Conservation (phyloP, 2,113 vertebrate genomes). For the Campylorhamphus procurvoides region DNA sequence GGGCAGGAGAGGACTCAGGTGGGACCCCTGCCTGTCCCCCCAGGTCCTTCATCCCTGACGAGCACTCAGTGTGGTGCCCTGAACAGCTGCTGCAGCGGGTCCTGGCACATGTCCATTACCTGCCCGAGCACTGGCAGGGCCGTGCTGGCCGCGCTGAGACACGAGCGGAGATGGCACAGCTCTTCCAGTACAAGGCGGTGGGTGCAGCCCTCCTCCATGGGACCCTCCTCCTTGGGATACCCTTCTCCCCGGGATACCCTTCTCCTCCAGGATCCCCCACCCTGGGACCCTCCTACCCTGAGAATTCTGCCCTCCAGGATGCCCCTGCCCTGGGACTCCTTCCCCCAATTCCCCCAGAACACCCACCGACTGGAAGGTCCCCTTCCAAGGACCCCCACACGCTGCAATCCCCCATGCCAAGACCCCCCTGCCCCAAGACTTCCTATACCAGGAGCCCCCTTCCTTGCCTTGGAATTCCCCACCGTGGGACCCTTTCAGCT, state of each 20-base stretch:
- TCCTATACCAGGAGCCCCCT: not conserved
- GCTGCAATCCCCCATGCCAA: fast-evolving
- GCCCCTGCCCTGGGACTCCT: not conserved
- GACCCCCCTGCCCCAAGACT: not conserved
- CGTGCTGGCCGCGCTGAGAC: slow-evolving; percentile 91
- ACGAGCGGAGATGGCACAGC: slow-evolving; percentile 93
- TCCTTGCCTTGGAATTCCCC: not conserved
- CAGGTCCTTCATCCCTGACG: slow-evolving; percentile 95
- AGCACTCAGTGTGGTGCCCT: slow-evolving; percentile 94
- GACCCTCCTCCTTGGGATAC: not conserved
- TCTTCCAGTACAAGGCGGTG: slow-evolving; percentile 98
- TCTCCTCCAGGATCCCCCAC: no score
- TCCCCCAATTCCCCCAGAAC: not conserved
- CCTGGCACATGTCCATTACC: slow-evolving; percentile 95
- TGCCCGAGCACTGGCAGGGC: slow-evolving; percentile 98
- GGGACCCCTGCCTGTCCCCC: not conserved
- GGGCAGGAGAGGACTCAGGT: not conserved
- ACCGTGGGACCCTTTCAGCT: not conserved
- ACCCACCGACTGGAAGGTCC: not conserved
- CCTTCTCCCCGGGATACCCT: not conserved
- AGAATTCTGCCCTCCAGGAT: no score
- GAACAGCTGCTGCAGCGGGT: slow-evolving; percentile 94
- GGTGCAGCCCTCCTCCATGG: not conserved
- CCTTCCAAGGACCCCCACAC: not conserved
- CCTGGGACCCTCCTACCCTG: no score